These are phyloP conservation scores for Isurus oxyrinchus DNA, from an alignment of 2,113 vertebrate species.

Conservation along the genomic window DNA sequence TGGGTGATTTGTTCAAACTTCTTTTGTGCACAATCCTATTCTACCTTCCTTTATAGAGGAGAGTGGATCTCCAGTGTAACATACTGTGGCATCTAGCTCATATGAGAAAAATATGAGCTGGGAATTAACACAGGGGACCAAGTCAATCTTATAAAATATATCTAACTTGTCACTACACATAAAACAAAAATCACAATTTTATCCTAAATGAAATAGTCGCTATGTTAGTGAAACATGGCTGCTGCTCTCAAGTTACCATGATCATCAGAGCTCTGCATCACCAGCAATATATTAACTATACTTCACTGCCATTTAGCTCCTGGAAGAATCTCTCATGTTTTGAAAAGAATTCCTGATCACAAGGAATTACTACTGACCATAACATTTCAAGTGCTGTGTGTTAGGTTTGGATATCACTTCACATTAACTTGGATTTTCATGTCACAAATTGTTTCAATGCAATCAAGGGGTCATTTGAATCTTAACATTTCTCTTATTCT, in stretches of 20 bases:
- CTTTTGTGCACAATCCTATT: not conserved
- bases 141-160: not conserved
- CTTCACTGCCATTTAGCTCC: not conserved
- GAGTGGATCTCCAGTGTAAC: not conserved
- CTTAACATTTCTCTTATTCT: not conserved
- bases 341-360: not conserved
- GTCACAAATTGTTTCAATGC: not conserved
- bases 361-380: not conserved
- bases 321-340: not conserved
- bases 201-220: not conserved
- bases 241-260: not conserved
- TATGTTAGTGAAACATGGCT: not conserved
- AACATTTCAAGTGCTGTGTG: not conserved
- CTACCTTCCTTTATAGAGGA: too few species aligned
- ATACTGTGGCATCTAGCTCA: not conserved
- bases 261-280: not conserved
- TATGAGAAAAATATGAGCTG: not conserved
- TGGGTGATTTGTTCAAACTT: not conserved
- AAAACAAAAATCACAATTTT: not conserved
- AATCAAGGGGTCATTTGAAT: not conserved
- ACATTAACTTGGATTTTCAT: not conserved
- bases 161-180: not conserved
- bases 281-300: not conserved
- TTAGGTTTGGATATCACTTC: not conserved
- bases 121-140: not conserved